Evolutionary conservation across 2,888 invertebrate genomes (phyloP).

Genomic region (Orthosia cruda): DNA sequence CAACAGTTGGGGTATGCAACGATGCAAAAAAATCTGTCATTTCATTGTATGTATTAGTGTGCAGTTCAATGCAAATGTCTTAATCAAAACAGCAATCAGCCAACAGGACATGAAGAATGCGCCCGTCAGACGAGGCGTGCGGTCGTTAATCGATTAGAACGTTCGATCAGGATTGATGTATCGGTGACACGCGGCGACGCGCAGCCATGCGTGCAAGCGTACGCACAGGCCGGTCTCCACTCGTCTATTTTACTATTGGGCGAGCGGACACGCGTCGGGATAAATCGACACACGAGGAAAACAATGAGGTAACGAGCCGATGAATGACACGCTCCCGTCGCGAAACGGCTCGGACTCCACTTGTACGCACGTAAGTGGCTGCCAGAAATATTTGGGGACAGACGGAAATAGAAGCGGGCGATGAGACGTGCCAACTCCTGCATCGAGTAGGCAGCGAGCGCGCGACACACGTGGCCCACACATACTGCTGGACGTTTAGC

Average conservation of each 20-base stretch:
- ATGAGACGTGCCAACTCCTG: slow-evolving; percentile 88
- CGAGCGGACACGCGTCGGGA: slow-evolving; percentile 80
- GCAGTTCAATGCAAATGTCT: slow-evolving; percentile 53
- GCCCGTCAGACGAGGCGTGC: slow-evolving; percentile 78
- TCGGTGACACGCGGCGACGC: slow-evolving; percentile 83
- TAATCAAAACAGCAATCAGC: slow-evolving; percentile 74
- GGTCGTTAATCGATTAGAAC: slow-evolving; percentile 86
- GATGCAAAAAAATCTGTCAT: slow-evolving; percentile 19
- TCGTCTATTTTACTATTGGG: slow-evolving; percentile 86
- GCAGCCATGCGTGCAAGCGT: slow-evolving; percentile 78
- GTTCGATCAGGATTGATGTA: slow-evolving; percentile 89
- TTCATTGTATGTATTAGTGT: slow-evolving; percentile 20
- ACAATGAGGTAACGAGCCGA: slow-evolving; percentile 90
- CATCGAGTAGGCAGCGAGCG: slow-evolving; percentile 80
- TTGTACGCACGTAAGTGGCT: slow-evolving; percentile 86
- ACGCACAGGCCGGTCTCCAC: slow-evolving; percentile 81
- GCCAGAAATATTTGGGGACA: slow-evolving; percentile 91
- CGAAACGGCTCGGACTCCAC: slow-evolving; percentile 81
- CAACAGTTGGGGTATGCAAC: neutral
- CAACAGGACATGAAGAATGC: slow-evolving; percentile 79
- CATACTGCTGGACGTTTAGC: slow-evolving; percentile 76
- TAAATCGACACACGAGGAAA: slow-evolving; percentile 88
- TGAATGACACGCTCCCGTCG: slow-evolving; percentile 89
- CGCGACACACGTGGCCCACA: slow-evolving; percentile 83
- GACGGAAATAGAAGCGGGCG: slow-evolving; percentile 87